phyloP scores from a whole-genome alignment of 2,888 invertebrate species.

The Drosophila eohydei region DNA sequence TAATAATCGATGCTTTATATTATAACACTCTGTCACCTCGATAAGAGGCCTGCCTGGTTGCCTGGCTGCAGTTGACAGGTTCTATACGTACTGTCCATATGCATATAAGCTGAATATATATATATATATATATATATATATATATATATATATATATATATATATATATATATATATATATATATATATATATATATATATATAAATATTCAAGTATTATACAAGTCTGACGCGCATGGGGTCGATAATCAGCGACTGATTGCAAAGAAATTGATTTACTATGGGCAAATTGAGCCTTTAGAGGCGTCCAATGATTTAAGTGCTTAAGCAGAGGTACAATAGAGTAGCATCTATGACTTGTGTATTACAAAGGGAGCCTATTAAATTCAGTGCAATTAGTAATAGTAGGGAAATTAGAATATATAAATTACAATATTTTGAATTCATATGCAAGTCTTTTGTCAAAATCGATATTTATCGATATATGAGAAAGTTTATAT shows the following conservation, averaged over 20 bases:
- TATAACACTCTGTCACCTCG: slow-evolving; percentile 1
- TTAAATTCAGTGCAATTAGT: too few relatives aligned
- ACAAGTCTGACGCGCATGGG: slow-evolving; percentile 3
- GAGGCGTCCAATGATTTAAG: neutral
- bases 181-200: neutral
- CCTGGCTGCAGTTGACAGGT: slow-evolving; percentile 29
- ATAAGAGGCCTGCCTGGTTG: slow-evolving; percentile 28
- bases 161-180: neutral
- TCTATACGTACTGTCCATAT: slow-evolving; percentile 9
- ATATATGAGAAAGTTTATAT: neutral
- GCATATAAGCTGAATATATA: slow-evolving; percentile 5
- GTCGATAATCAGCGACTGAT: slow-evolving; percentile 28
- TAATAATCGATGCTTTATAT: slow-evolving; percentile 31
- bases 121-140: too few relatives aligned
- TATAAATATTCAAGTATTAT: neutral
- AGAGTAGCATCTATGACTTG: neutral
- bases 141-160: neutral
- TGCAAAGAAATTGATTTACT: slow-evolving; percentile 35
- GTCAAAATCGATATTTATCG: neutral
- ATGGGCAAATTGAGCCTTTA: neutral
- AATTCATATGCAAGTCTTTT: too few relatives aligned
- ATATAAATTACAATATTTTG: too few relatives aligned
- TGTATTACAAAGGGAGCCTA: too few relatives aligned
- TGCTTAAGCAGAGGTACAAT: neutral
- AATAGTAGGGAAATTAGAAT: too few relatives aligned